Conservation (phyloP, 2,888 invertebrate genomes). For the Acleris sparsana region DNA sequence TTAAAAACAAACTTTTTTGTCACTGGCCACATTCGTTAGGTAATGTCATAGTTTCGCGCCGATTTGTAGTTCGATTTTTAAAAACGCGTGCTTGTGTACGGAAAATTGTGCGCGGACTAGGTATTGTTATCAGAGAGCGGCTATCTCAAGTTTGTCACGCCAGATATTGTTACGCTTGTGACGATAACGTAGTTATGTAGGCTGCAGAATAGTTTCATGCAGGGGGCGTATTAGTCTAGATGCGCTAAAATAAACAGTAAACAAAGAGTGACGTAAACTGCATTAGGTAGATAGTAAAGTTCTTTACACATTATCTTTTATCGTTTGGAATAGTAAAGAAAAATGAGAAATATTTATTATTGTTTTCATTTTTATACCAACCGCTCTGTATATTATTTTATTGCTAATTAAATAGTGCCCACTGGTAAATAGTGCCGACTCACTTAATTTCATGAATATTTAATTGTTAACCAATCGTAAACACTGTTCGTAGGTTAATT, state of each 20-base stretch:
- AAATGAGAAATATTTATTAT: too few species aligned
- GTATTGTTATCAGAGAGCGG: constrained; percentile 70
- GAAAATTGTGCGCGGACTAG: constrained; percentile 68
- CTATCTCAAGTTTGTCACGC: constrained; percentile 79
- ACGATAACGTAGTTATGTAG: constrained; percentile 57
- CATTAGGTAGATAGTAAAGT: background rate
- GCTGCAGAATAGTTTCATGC: constrained; percentile 21
- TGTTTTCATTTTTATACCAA: too few species aligned
- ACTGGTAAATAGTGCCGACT: background rate
- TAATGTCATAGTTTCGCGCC: constrained; percentile 13
- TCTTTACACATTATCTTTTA: background rate
- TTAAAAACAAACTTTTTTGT: constrained; percentile 25
- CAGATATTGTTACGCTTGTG: constrained; percentile 74
- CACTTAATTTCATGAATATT: background rate
- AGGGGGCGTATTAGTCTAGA: constrained; percentile 24
- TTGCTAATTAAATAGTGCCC: background rate
- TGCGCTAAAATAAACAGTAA: constrained; percentile 11
- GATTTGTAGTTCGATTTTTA: constrained; percentile 19
- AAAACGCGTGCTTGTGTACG: constrained; percentile 58
- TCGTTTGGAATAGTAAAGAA: too few species aligned
- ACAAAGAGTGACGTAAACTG: background rate
- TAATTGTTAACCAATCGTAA: constrained; percentile 6
- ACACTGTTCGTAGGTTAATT: background rate
- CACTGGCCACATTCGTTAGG: constrained; percentile 30
- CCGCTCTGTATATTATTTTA: too few species aligned